Conservation (phyloP, 1,140 invertebrate species). For the Brachionus rotundiformis region DNA sequence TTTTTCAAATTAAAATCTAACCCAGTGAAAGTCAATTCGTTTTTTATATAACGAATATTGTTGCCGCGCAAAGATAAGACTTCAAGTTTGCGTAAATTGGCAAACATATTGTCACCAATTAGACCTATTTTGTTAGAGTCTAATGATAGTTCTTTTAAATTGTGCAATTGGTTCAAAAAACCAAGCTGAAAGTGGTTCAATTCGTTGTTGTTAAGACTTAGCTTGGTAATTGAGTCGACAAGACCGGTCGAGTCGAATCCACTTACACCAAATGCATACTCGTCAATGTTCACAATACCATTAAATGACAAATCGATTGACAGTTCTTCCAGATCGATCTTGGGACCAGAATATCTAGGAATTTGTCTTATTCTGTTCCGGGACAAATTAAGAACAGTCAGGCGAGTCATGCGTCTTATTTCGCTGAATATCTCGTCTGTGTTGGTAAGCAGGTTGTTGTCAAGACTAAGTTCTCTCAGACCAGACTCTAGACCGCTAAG, state of each 20-base stretch:
- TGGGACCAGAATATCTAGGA: background rate
- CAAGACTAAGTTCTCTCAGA: slow-evolving; percentile 6
- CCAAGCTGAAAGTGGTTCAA: slow-evolving; percentile 29
- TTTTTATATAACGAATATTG: background rate
- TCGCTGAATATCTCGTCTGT: background rate
- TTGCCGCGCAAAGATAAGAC: slow-evolving; percentile 41
- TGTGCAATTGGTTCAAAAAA: slow-evolving; percentile 25
- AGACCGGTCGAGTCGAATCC: background rate
- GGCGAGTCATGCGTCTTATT: background rate
- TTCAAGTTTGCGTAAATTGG: background rate
- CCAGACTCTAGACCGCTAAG: background rate
- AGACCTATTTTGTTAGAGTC: slow-evolving; percentile 29
- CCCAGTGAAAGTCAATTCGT: background rate
- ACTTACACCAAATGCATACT: slow-evolving; percentile 26
- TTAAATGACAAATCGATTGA: slow-evolving; percentile 42
- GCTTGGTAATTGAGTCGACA: background rate
- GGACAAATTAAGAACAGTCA: background rate
- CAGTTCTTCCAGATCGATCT: background rate
- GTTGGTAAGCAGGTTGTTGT: background rate
- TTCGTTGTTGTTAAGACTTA: slow-evolving; percentile 46
- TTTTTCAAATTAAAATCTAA: slow-evolving; percentile 33
- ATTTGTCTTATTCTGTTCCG: slow-evolving; percentile 24
- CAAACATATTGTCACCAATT: slow-evolving; percentile 27
- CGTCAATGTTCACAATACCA: slow-evolving; percentile 4
- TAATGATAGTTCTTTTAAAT: background rate